Conservation (phyloP, 2,888 invertebrate genomes). For the Steinernema scapterisci region DNA sequence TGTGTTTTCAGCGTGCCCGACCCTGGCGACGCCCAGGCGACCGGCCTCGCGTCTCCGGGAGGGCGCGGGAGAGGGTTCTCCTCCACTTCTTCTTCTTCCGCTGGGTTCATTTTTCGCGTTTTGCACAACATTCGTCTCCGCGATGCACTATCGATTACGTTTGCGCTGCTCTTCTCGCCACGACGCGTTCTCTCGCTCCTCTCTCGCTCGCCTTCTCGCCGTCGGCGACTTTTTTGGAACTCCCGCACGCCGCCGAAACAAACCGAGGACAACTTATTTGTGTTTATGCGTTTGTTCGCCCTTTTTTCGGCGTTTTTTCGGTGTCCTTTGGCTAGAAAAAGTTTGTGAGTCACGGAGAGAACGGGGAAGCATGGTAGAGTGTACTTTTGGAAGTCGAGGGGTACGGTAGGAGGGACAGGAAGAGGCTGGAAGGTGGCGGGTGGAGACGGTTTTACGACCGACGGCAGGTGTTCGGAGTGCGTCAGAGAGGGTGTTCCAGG, state of each 20-base stretch:
- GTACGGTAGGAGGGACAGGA: too few relatives aligned
- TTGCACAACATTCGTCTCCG: constrained; percentile 16
- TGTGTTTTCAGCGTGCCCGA: too few relatives aligned
- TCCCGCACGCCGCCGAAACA: neutral
- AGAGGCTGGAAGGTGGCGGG: too few relatives aligned
- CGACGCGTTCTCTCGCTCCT: neutral
- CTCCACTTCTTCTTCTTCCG: too few relatives aligned
- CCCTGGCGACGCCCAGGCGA: too few relatives aligned
- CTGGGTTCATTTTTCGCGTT: constrained; percentile 1
- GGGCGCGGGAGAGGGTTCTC: neutral
- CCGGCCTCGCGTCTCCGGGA: too few relatives aligned
- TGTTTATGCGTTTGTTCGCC: constrained; percentile 1
- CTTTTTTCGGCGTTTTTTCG: constrained; percentile 6
- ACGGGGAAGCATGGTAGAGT: too few relatives aligned
- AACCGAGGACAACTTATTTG: neutral
- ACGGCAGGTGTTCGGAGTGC: too few relatives aligned
- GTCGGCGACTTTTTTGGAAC: neutral
- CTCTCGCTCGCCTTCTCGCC: neutral
- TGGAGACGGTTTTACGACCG: too few relatives aligned
- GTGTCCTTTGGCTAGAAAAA: neutral
- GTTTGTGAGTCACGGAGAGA: too few relatives aligned
- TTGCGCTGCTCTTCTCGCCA: neutral
- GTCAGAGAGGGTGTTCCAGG: too few relatives aligned
- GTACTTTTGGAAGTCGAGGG: too few relatives aligned
- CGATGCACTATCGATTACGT: constrained; percentile 29